Conservation (phyloP, 2,797 vertebrate species). For the Mastacembelus armatus region DNA sequence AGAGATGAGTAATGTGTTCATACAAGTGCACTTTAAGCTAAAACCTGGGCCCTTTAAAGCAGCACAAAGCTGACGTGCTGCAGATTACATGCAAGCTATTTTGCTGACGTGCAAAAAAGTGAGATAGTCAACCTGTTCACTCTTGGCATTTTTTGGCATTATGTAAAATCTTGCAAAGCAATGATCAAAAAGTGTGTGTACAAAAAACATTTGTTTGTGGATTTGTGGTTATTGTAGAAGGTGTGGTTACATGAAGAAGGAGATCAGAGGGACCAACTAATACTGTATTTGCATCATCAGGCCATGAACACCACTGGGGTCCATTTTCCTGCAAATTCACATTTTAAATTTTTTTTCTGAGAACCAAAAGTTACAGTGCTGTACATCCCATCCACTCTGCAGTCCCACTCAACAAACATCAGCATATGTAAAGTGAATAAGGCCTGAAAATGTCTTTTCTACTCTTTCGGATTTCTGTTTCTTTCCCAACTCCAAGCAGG, state of each 20-base stretch:
- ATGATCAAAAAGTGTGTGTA: slow-evolving; percentile 73
- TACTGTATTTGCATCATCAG: slow-evolving; percentile 46
- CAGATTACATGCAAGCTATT: slow-evolving; percentile 78
- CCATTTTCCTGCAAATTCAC: slow-evolving; percentile 54
- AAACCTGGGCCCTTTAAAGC: slow-evolving; percentile 45
- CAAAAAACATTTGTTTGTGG: slow-evolving; percentile 64
- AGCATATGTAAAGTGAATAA: slow-evolving; percentile 75
- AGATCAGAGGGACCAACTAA: slow-evolving; percentile 38
- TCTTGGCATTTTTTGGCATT: slow-evolving; percentile 21
- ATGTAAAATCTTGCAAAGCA: slow-evolving; percentile 63
- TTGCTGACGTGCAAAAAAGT: slow-evolving; percentile 75
- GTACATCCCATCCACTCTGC: slow-evolving; percentile 59
- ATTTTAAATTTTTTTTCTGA: slow-evolving; percentile 39
- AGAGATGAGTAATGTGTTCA: slow-evolving; percentile 65
- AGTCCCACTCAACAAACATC: slow-evolving; percentile 65
- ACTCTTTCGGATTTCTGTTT: slow-evolving; percentile 26
- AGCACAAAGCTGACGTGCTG: slow-evolving; percentile 53
- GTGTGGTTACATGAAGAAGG: slow-evolving; percentile 46
- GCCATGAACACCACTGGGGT: background rate
- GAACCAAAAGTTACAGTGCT: slow-evolving; percentile 49
- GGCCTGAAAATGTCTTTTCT: slow-evolving; percentile 76
- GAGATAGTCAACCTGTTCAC: slow-evolving; percentile 50
- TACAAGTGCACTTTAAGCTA: slow-evolving; percentile 72
- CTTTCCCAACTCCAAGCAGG: slow-evolving; percentile 31
- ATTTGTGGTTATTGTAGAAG: slow-evolving; percentile 60